A percentile compares a stretch with the other conserved stretches of the same genome.
Evolutionary conservation across 2,797 vertebrate genomes (phyloP).

Genomic region (Heteromormyrus szaboi): DNA sequence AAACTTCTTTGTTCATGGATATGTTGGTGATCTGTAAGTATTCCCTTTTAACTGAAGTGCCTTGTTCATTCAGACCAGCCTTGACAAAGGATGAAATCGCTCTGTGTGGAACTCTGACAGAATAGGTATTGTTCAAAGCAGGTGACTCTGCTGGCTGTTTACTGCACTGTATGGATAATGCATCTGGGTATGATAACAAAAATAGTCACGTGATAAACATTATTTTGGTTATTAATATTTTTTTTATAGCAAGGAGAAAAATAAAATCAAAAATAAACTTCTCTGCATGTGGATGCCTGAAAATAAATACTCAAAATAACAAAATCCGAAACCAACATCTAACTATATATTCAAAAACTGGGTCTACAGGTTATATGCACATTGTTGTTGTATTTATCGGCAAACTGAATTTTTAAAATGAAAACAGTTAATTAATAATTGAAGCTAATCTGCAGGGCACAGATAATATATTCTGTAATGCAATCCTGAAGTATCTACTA

Average conservation of each 20-base stretch:
- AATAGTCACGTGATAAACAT: neutral
- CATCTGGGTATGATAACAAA: neutral
- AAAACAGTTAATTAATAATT: neutral
- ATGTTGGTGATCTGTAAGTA: neutral
- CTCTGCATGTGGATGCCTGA: neutral
- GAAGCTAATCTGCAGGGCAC: neutral
- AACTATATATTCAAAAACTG: neutral
- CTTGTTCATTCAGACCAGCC: neutral
- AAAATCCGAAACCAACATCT: neutral
- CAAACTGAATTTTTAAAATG: neutral
- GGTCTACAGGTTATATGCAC: neutral
- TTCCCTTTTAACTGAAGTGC: neutral
- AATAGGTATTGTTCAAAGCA: neutral
- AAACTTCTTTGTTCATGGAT: neutral
- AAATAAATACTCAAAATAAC: neutral
- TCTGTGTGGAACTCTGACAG: neutral
- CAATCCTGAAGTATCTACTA: neutral
- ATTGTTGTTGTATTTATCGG: neutral
- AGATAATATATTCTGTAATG: neutral
- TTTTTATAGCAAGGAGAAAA: neutral
- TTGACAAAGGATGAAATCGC: neutral
- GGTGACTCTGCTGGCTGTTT: neutral
- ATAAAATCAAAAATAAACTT: constrained; percentile 4
- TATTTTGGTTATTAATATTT: neutral
- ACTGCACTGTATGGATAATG: neutral